Conservation (phyloP, 1,140 invertebrate species). For the Zaprionus africanus region DNA sequence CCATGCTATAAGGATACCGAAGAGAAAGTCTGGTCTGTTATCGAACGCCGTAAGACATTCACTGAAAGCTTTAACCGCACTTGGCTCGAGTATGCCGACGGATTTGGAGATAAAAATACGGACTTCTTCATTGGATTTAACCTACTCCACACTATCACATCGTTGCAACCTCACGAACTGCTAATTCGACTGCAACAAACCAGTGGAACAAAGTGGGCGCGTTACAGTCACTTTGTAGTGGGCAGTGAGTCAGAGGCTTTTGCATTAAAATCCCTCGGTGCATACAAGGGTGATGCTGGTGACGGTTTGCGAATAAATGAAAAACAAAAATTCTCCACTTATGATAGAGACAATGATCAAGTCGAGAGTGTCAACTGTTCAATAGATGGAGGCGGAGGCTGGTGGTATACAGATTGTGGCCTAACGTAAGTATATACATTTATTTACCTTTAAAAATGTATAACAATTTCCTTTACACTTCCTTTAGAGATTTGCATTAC, state of each 20-base stretch:
- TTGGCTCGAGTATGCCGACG: neutral
- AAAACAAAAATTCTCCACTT: slow-evolving; percentile 15
- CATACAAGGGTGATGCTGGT: slow-evolving; percentile 13
- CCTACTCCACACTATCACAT: slow-evolving; percentile 10
- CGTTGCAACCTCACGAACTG: slow-evolving; percentile 2
- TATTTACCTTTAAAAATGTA: neutral
- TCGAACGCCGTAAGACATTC: slow-evolving; percentile 17
- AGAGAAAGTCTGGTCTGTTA: slow-evolving; percentile 3
- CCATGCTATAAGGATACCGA: slow-evolving; percentile 5
- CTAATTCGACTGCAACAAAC: neutral
- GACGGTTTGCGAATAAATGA: slow-evolving; percentile 8
- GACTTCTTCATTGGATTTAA: slow-evolving; percentile 30
- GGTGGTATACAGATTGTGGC: slow-evolving; percentile 15
- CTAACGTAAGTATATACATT: neutral
- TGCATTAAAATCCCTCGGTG: neutral
- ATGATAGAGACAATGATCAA: slow-evolving; percentile 20
- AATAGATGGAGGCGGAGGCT: neutral
- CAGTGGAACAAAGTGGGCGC: neutral
- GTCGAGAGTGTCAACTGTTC: neutral
- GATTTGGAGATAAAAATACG: neutral
- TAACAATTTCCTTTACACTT: neutral
- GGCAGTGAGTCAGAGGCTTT: neutral
- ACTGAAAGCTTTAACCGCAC: slow-evolving; percentile 3
- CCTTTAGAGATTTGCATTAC: slow-evolving; percentile 19
- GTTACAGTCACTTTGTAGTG: slow-evolving; percentile 16